Percentiles rank a stretch among this genome's conserved stretches.
Conservation (phyloP, 1,140 invertebrate genomes). For the Drosophila melanica region DNA sequence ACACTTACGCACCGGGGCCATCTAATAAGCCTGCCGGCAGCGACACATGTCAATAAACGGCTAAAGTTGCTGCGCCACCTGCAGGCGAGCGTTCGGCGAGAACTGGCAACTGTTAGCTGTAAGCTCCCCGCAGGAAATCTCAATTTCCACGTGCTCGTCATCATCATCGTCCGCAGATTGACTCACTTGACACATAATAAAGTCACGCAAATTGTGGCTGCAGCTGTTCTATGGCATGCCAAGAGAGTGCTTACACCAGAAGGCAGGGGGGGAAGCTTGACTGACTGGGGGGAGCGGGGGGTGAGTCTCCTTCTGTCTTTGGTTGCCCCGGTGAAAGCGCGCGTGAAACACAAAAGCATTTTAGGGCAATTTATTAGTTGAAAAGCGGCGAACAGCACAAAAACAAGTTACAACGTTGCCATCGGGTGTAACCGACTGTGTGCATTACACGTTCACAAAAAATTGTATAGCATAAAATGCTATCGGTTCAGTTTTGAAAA, state of each 20-base stretch:
- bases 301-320: not conserved
- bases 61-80: slow-evolving; percentile 45
- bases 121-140: slow-evolving; percentile 43
- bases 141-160: slow-evolving; percentile 24
- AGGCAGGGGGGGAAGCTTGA: not conserved
- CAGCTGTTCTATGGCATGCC: slow-evolving; percentile 46
- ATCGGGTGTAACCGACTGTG: not conserved
- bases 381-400: slow-evolving; percentile 30
- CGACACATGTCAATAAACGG: slow-evolving; percentile 72
- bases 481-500: no score
- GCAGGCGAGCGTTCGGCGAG: not conserved
- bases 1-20: not conserved
- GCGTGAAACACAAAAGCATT: slow-evolving; percentile 79
- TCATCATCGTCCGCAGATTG: slow-evolving; percentile 74
- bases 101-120: not conserved
- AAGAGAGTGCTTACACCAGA: not conserved
- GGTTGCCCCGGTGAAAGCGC: slow-evolving; percentile 77
- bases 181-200: slow-evolving; percentile 80
- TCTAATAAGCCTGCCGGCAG: slow-evolving; percentile 54
- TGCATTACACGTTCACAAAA: not conserved
- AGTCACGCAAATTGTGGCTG: slow-evolving; percentile 80
- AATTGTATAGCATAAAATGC: no score
- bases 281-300: not conserved
- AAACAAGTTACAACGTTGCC: slow-evolving; percentile 1
- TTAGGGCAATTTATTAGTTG: slow-evolving; percentile 77